Percentiles rank a stretch among this genome's conserved stretches.
Conservation (phyloP, 2,113 vertebrate species). For the Bubalus kerabau region DNA sequence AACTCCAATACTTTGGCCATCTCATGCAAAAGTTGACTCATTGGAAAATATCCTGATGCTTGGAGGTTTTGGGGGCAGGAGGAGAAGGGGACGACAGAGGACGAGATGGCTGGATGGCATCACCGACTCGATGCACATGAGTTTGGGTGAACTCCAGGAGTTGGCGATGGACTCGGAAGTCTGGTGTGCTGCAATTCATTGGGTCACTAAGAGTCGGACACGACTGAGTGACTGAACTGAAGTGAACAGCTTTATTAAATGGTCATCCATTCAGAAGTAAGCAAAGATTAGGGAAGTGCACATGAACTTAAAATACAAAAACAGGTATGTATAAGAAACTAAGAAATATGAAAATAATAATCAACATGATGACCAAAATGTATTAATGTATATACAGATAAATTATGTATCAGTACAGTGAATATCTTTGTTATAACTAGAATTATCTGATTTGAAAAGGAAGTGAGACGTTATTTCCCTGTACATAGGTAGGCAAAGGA, state of each 20-base stretch:
- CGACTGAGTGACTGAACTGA: too few species aligned
- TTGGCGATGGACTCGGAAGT: too few species aligned
- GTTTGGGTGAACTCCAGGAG: too few species aligned
- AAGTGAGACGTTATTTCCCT: background rate
- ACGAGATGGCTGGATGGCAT: too few species aligned
- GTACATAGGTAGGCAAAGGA: background rate
- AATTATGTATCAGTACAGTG: background rate
- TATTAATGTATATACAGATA: background rate
- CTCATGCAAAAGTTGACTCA: too few species aligned
- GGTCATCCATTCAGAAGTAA: background rate
- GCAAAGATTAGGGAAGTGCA: background rate
- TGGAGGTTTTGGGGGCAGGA: too few species aligned
- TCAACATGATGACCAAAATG: background rate
- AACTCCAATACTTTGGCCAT: too few species aligned
- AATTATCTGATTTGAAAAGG: background rate
- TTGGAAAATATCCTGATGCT: too few species aligned
- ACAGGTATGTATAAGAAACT: background rate
- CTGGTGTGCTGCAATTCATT: too few species aligned
- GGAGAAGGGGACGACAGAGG: too few species aligned
- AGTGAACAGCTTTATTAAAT: background rate
- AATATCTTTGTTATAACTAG: background rate
- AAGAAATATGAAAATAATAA: background rate
- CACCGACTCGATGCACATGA: too few species aligned
- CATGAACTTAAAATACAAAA: background rate
- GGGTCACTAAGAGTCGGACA: too few species aligned